Conservation (phyloP, 2,113 vertebrate genomes). For the Lagenorhynchus albirostris region DNA sequence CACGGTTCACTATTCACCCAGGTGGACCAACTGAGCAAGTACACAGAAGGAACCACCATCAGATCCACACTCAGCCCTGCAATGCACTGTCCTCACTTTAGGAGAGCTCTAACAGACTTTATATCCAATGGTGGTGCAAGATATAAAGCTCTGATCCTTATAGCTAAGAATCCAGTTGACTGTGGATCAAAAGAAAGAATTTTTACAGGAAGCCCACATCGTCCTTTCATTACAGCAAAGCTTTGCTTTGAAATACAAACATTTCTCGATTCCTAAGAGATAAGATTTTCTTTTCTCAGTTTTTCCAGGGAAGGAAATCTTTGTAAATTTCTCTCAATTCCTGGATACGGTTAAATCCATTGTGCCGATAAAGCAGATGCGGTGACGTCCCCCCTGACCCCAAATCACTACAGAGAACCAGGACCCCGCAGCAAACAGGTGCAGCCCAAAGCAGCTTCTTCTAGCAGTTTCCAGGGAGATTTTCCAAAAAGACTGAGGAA, state of each 20-base stretch:
- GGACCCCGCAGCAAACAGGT: not conserved
- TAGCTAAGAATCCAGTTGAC: not conserved
- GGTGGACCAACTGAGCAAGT: not conserved
- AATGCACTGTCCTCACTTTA: not conserved
- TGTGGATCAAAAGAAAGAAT: not conserved
- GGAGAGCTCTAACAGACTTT: not conserved
- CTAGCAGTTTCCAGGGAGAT: not conserved
- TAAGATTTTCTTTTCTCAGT: not conserved
- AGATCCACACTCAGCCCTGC: rapidly evolving
- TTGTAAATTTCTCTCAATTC: not conserved
- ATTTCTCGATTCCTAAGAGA: not conserved
- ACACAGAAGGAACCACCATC: not conserved
- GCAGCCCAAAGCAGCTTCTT: not conserved
- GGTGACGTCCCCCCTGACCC: too few relatives aligned
- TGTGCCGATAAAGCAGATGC: not conserved
- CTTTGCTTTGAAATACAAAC: not conserved
- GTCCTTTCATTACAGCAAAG: not conserved
- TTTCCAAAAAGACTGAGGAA: not conserved
- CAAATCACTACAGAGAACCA: not conserved
- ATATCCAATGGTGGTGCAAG: not conserved
- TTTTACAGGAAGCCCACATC: not conserved
- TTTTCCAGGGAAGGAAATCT: not conserved
- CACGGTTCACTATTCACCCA: not conserved
- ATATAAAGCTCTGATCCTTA: not conserved
- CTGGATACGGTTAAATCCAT: not conserved